These are phyloP conservation scores for Heliconius aoede DNA, from an alignment of 2,888 invertebrate species.

Conservation along the genomic window DNA sequence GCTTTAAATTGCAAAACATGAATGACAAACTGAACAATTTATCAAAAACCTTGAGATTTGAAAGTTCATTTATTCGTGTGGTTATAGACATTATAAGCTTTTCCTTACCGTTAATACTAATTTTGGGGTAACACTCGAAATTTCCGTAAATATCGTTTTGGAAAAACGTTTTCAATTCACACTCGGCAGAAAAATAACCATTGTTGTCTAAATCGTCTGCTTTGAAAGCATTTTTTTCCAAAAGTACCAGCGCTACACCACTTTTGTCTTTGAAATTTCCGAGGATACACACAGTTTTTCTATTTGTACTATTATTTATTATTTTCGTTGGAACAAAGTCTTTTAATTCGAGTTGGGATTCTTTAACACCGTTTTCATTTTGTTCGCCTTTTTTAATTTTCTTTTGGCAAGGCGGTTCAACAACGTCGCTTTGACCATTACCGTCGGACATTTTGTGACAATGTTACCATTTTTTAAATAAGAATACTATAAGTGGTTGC, in stretches of 20 bases:
- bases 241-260: conserved; percentile 87
- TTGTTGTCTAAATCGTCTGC: conserved; percentile 82
- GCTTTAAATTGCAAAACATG: conserved; percentile 28
- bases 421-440: conserved; percentile 65
- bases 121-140: conserved; percentile 87
- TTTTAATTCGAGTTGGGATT: conserved; percentile 79
- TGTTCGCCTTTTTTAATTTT: conserved; percentile 73
- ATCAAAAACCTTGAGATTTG: conserved; percentile 52
- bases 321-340: conserved; percentile 87
- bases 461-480: conserved; percentile 55
- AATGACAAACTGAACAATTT: conserved; percentile 29
- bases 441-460: conserved; percentile 76
- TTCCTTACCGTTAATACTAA: conserved; percentile 85
- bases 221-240: conserved; percentile 92
- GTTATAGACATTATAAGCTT: conserved; percentile 18
- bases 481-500: neutral
- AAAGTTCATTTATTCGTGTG: conserved; percentile 52
- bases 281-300: conserved; percentile 88
- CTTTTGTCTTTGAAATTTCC: conserved; percentile 86
- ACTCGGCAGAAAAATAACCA: conserved; percentile 86
- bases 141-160: conserved; percentile 94
- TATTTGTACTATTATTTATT: conserved; percentile 88
- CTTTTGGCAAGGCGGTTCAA: conserved; percentile 66
- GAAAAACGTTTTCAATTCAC: conserved; percentile 85
- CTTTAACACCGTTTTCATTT: conserved; percentile 67